These are phyloP conservation scores for Lineus longissimus DNA, from an alignment of 1,140 invertebrate genomes.

Conservation along the genomic window DNA sequence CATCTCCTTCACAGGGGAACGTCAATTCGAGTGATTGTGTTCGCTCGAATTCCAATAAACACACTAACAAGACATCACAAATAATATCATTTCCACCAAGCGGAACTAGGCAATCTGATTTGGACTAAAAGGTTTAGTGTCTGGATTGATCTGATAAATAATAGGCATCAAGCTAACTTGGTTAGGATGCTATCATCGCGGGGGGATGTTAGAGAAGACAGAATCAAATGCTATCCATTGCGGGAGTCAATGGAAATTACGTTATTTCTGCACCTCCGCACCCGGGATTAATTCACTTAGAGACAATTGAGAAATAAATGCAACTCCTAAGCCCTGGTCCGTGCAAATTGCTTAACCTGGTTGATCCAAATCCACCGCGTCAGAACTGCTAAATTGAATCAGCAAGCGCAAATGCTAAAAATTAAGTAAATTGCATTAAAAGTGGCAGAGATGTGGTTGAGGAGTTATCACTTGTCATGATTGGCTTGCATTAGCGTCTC, in stretches of 20 bases:
- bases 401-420: slow-evolving; percentile 7
- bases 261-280: too few relatives aligned
- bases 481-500: not conserved
- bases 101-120: slow-evolving; percentile 1
- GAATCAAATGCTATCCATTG: slow-evolving; percentile 8
- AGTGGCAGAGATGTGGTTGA: not conserved
- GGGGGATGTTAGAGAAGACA: not conserved
- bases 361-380: too few relatives aligned
- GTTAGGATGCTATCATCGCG: not conserved
- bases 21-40: too few relatives aligned
- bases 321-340: too few relatives aligned
- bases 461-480: not conserved
- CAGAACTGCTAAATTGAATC: not conserved
- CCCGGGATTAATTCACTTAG: too few relatives aligned
- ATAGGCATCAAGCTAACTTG: not conserved
- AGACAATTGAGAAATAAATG: too few relatives aligned
- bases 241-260: not conserved
- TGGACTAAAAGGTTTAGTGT: slow-evolving; percentile 3
- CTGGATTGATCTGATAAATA: slow-evolving; percentile 5
- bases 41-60: not conserved
- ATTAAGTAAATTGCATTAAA: slow-evolving; percentile 7
- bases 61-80: slow-evolving; percentile 2
- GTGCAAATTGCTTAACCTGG: too few relatives aligned
- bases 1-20: not conserved
- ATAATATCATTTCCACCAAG: slow-evolving; percentile 3